A percentile compares a stretch with the other conserved stretches of the same genome.
Evolutionary conservation across 2,888 invertebrate species (phyloP).

Genomic region (Phrixothrix hirtus): DNA sequence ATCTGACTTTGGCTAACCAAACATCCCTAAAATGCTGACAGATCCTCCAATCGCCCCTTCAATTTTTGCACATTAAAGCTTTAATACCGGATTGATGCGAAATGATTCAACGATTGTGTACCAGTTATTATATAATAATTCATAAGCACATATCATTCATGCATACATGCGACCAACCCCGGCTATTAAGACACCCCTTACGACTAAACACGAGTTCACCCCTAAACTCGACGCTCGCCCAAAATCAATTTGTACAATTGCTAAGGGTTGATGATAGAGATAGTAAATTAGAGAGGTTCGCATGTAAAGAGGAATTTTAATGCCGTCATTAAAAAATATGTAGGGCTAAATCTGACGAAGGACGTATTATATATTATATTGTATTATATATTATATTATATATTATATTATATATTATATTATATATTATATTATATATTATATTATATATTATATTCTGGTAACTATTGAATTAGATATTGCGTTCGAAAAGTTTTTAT

Average conservation of each 20-base stretch:
- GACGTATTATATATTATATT: no score
- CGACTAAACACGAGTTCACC: slow-evolving; percentile 38
- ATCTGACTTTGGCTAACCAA: slow-evolving; percentile 54
- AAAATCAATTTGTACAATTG: slow-evolving; percentile 53
- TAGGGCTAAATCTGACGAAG: neutral
- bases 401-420: no score
- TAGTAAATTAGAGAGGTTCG: slow-evolving; percentile 29
- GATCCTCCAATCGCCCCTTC: slow-evolving; percentile 13
- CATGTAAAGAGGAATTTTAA: slow-evolving; percentile 23
- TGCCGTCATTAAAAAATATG: slow-evolving; percentile 14
- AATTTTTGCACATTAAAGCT: slow-evolving; percentile 3
- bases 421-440: no score
- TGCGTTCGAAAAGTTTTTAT: no score
- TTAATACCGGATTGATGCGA: neutral
- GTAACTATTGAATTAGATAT: no score
- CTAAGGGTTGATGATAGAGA: slow-evolving; percentile 43
- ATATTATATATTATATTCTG: no score
- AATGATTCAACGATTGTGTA: slow-evolving; percentile 24
- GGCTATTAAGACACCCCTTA: slow-evolving; percentile 38
- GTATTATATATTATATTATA: no score
- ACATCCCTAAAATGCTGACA: slow-evolving; percentile 26
- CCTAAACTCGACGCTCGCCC: slow-evolving; percentile 34
- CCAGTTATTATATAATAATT: slow-evolving; percentile 49
- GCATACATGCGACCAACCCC: slow-evolving; percentile 36
- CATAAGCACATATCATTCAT: slow-evolving; percentile 41